Evolutionary conservation across 53 echinoderm and acorn worm species (phyloP).

Genomic region (Hippasteria phrygiana): DNA sequence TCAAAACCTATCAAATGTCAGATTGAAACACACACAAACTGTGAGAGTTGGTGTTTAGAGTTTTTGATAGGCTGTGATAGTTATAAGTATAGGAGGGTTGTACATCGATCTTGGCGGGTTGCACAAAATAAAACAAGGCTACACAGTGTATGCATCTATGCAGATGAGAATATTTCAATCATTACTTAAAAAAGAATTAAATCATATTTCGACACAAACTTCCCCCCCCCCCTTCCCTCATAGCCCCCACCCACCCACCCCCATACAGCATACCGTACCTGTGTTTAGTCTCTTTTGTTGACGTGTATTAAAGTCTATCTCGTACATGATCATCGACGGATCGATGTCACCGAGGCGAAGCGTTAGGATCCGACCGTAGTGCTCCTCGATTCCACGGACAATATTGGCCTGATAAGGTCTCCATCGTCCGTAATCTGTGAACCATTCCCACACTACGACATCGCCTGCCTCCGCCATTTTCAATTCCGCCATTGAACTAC

Average conservation of each 20-base stretch:
- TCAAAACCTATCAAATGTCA: too few species aligned
- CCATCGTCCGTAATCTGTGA: conserved; percentile 97
- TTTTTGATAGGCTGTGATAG: too few species aligned
- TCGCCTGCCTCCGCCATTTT: conserved; percentile 74
- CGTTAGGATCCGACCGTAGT: conserved; percentile 64
- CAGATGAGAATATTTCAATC: too few species aligned
- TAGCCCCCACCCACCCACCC: neutral
- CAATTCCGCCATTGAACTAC: neutral
- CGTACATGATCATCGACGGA: conserved; percentile 79
- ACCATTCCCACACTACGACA: conserved; percentile 99
- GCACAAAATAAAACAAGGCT: too few species aligned
- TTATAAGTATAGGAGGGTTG: too few species aligned
- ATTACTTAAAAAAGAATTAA: too few species aligned
- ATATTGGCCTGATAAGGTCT: conserved; percentile 86
- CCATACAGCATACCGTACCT: conserved; percentile 63
- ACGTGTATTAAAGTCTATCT: conserved; percentile 75
- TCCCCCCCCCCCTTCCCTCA: too few species aligned
- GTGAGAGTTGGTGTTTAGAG: too few species aligned
- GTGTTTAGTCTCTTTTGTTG: conserved; percentile 82
- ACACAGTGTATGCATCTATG: too few species aligned
- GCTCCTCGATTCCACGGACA: conserved; percentile 81
- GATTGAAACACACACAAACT: too few species aligned
- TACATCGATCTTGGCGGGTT: too few species aligned
- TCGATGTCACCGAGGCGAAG: conserved; percentile 76
- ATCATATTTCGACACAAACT: too few species aligned